Evolutionary conservation across 2,797 vertebrate genomes (phyloP), one percentile per base, ranked within the genome.

Genomic region (Eidolon dupreanum): DNA sequence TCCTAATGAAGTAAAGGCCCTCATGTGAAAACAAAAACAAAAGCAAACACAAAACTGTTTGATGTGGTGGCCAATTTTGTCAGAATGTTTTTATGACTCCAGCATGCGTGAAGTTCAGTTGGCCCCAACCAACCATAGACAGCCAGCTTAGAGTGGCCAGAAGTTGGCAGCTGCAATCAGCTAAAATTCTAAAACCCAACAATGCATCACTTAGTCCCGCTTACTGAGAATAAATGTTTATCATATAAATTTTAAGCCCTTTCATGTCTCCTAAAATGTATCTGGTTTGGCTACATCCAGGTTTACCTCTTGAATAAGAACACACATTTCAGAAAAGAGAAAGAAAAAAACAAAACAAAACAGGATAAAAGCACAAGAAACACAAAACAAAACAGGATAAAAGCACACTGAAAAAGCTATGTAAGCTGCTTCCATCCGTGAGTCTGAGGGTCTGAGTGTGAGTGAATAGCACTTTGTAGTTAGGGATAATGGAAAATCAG

Each of bases 21-120:
- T 94, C 53, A 15, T 28, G 70, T 84, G 59, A 83, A 94, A 94
- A 74, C 9, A 70, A 68, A 96, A 95, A 73, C 36, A 59, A 61
- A 92, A 66, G 46, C 28, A 53, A 79, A 55, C 38, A 22, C 26
- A 41, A 49, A 90, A 36, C 41, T 82, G 53, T 79, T n/a, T 49
- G 83, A 31, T 49, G 77, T 0, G 19, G 46, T 17, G 66, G 92
- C 84, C 71, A 36, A 2, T 55, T 70, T 77, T 22, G 38, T 49
- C 55, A 43, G 84, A 53, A 22, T 4, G 65, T 51, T 79, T 49
- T 71, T 53, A 57, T 33, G 94, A 43, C 20, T 49, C 68, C 17
- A 33, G 90, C 28, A 19, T 2, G 31, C 0, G 5, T 20, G 22
- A 3, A 19, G 46, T 49, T 57, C 24, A 5, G 46, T 15, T 5